Evolutionary conservation across 2,797 vertebrate species (phyloP).

Genomic region (Sebastolobus altivelis): DNA sequence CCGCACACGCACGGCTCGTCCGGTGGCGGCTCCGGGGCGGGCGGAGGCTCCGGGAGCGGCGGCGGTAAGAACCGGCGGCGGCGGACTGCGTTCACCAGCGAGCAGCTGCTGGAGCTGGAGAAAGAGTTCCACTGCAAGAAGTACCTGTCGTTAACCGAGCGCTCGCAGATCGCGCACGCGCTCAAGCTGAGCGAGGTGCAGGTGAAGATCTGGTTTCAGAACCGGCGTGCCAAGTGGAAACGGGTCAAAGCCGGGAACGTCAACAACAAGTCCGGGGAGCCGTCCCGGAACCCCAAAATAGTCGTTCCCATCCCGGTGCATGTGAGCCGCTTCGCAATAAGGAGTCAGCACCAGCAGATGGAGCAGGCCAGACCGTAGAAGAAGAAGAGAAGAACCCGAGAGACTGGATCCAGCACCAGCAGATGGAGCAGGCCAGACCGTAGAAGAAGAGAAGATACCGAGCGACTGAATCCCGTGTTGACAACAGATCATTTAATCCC

Average conservation of each 20-base stretch:
- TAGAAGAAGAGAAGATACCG: slow-evolving; percentile 52
- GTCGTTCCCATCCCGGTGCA: slow-evolving; percentile 98
- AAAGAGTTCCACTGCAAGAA: slow-evolving; percentile 99
- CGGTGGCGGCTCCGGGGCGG: slow-evolving; percentile 61
- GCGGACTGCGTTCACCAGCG: slow-evolving; percentile 97
- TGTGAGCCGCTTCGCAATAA: slow-evolving; percentile 96
- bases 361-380: slow-evolving; percentile 92
- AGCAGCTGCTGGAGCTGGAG: slow-evolving; percentile 98
- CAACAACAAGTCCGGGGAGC: slow-evolving; percentile 98
- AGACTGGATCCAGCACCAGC: slow-evolving; percentile 89
- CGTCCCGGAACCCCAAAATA: slow-evolving; percentile 96
- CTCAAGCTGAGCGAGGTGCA: slow-evolving; percentile 98
- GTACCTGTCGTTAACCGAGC: slow-evolving; percentile 97
- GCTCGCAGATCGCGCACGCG: slow-evolving; percentile 98
- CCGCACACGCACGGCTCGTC: slow-evolving; percentile 62
- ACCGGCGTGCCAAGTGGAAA: slow-evolving; percentile 98
- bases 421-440: slow-evolving; percentile 95
- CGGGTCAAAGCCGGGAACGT: slow-evolving; percentile 97
- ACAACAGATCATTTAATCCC: too few species aligned
- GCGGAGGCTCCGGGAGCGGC: slow-evolving; percentile 53
- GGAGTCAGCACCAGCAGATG: slow-evolving; percentile 98
- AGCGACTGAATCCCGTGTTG: too few species aligned
- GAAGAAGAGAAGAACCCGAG: too few species aligned
- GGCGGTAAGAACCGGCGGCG: slow-evolving; percentile 92
- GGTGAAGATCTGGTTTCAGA: slow-evolving; percentile 99